Evolutionary conservation across 2,888 invertebrate species (phyloP), one percentile per base, ranked within the genome.

Genomic region (Trissolcus japonicus): DNA sequence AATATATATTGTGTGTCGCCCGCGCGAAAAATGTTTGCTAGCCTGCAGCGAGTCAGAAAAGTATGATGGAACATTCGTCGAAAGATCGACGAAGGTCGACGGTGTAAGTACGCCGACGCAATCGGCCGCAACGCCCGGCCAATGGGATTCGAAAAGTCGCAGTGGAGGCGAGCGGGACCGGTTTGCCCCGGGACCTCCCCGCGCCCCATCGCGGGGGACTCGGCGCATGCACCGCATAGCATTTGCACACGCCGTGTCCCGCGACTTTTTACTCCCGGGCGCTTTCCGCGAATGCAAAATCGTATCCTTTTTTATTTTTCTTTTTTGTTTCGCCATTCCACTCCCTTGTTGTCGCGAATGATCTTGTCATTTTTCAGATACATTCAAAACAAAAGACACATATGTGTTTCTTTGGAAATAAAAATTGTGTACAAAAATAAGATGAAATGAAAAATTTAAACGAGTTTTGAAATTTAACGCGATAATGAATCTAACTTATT

Each of bases 101-200:
- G 71, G 56, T 71, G 66, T 61, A 80, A 51, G 78, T 74, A 73
- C 79, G 78, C 80, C 84, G 83, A 83, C 82, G 82, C 85, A 81
- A 78, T 74, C 41, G 63, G 75, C 71, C 65, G 73, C 46, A 73
- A 76, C 71, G 71, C 80, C 81, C 83, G 83, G 85, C 84, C 85
- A 84, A 84, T 85, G 85, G 78, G 66, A 69, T 75, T 67, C 80
- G 79, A 82, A 76, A 74, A 76, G 76, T 78, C 76, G 75, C 63
- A 56, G 69, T 81, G 80, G 82, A 81, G 78, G 79, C 81, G 79
- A 79, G 75, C 78, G 82, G 83, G 85, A 85, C 85, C 85, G 85
- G 85, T 85, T 83, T 83, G 46, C 82, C 71, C 63, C 68, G 60
- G 46, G 59, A 62, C 60, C 74, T 6, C 55, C 65, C 73, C 55